Evolutionary conservation across 2,113 vertebrate species (phyloP).

Genomic region (Lagopus muta): DNA sequence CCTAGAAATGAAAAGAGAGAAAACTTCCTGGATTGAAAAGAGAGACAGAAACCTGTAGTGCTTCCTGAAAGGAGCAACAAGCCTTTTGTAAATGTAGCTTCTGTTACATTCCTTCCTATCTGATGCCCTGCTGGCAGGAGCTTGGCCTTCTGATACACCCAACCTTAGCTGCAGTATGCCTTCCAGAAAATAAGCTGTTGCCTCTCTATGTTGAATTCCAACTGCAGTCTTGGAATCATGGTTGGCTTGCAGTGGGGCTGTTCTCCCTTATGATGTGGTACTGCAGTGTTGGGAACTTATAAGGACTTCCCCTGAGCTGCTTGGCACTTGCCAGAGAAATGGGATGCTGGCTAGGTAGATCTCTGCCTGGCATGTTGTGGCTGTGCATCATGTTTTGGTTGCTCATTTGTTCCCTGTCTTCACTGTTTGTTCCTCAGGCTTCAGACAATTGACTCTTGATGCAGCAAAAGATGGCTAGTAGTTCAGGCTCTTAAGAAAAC

Average conservation of each 20-base stretch:
- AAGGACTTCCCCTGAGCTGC: neutral
- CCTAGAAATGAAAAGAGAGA: too few species aligned
- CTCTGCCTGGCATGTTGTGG: neutral
- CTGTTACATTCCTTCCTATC: fast-evolving
- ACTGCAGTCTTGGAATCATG: neutral
- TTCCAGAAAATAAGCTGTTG: fast-evolving
- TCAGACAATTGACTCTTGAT: fast-evolving
- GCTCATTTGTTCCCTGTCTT: too few species aligned
- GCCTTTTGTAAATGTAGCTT: neutral
- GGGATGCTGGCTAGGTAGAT: neutral
- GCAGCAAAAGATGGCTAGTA: fast-evolving
- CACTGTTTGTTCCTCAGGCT: neutral
- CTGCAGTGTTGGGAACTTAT: fast-evolving
- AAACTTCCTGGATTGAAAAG: neutral
- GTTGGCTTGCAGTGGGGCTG: fast-evolving
- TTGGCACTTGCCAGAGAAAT: neutral
- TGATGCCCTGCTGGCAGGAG: neutral
- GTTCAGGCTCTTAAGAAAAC: neutral
- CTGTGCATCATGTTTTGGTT: neutral
- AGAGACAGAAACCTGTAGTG: fast-evolving
- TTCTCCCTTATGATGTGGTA: fast-evolving
- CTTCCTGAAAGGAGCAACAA: neutral
- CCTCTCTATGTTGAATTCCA: fast-evolving
- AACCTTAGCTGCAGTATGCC: fast-evolving
- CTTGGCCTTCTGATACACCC: fast-evolving